Percentiles rank a stretch among this genome's conserved stretches.
These are phyloP conservation scores for Bradynema listronoti DNA, from an alignment of 1,140 invertebrate species.

Conservation along the genomic window DNA sequence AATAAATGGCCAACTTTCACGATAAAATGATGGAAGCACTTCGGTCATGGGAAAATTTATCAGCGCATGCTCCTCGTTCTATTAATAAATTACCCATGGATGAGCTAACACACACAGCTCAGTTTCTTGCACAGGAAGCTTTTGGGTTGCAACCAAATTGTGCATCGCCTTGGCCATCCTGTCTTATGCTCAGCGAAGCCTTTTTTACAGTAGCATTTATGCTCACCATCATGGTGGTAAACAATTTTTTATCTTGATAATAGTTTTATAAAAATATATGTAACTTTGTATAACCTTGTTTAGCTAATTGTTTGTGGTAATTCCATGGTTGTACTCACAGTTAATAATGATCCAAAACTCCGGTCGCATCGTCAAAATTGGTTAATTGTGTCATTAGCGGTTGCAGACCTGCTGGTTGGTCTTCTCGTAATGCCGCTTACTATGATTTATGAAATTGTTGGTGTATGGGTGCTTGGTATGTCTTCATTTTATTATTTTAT, in stretches of 20 bases:
- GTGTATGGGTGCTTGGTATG: constrained; percentile 63
- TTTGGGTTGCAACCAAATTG: too few relatives aligned
- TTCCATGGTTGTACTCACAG: constrained; percentile 53
- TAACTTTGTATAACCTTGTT: constrained; percentile 6
- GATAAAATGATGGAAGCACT: too few relatives aligned
- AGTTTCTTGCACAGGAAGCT: too few relatives aligned
- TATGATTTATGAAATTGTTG: constrained; percentile 64
- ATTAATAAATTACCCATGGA: too few relatives aligned
- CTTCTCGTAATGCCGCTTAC: constrained; percentile 67
- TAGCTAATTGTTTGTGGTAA: constrained; percentile 55
- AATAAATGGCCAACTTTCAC: too few relatives aligned
- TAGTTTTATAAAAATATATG: constrained; percentile 2
- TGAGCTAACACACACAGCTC: too few relatives aligned
- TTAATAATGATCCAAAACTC: constrained; percentile 52
- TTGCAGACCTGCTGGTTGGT: constrained; percentile 66
- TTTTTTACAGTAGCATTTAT: constrained; percentile 51
- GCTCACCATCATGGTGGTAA: constrained; percentile 55
- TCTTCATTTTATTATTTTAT: constrained; percentile 28
- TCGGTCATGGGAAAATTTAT: too few relatives aligned
- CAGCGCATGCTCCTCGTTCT: too few relatives aligned
- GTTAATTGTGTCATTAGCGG: constrained; percentile 66
- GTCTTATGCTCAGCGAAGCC: constrained; percentile 47
- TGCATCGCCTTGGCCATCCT: constrained; percentile 50
- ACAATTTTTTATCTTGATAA: constrained; percentile 17
- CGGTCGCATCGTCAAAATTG: constrained; percentile 61